Evolutionary conservation across 2,797 vertebrate genomes (phyloP).

Genomic region (Tapera naevia): DNA sequence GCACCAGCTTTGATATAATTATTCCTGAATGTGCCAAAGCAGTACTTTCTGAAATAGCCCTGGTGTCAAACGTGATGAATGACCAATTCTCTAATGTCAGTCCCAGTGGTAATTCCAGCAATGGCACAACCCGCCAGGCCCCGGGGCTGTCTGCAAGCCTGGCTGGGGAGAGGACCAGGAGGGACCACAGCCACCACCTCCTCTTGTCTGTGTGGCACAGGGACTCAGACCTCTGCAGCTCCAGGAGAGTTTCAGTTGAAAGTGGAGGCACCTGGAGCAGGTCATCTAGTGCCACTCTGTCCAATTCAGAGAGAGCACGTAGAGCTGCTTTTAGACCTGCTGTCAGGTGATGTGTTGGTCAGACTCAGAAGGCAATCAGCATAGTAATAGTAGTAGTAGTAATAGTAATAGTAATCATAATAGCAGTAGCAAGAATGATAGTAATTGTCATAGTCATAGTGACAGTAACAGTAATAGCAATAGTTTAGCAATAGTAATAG

Average conservation of each 20-base stretch:
- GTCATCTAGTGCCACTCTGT: background rate
- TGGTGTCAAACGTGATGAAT: slow-evolving; percentile 64
- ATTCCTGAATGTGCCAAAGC: slow-evolving; percentile 64
- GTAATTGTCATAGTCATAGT: too few relatives aligned
- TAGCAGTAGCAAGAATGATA: too few relatives aligned
- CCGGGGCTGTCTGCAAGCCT: background rate
- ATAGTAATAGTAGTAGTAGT: background rate
- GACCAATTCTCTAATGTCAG: slow-evolving; percentile 68
- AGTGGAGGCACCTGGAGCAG: background rate
- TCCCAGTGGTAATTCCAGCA: slow-evolving; percentile 57
- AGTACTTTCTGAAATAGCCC: slow-evolving; percentile 72
- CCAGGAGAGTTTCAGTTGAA: background rate
- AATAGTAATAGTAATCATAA: too few relatives aligned
- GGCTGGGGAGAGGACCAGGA: background rate
- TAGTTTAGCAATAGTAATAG: too few relatives aligned
- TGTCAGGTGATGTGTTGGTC: background rate
- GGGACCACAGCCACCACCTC: fast-evolving
- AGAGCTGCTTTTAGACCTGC: background rate
- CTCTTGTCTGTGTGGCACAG: fast-evolving
- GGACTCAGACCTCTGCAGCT: fast-evolving
- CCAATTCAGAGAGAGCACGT: fast-evolving
- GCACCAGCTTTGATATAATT: slow-evolving; percentile 64
- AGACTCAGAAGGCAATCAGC: background rate
- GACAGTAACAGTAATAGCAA: too few relatives aligned
- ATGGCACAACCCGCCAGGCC: background rate